Evolutionary conservation across 2,797 vertebrate genomes (phyloP).

Genomic region (Hemibagrus guttatus): DNA sequence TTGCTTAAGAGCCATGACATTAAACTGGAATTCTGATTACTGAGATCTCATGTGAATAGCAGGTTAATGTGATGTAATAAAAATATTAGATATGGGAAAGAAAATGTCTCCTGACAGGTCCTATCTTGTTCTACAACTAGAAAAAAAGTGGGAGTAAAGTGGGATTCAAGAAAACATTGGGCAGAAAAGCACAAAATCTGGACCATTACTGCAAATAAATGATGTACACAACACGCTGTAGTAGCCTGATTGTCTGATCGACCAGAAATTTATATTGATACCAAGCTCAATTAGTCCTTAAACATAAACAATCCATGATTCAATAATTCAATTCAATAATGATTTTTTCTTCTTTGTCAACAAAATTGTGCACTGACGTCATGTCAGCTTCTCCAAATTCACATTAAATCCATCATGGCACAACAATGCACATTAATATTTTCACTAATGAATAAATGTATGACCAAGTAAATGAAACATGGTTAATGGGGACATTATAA

Average conservation of each 20-base stretch:
- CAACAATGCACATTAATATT: neutral
- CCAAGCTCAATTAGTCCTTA: too few relatives aligned
- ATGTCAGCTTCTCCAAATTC: too few relatives aligned
- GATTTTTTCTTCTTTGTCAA: neutral
- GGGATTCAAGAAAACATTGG: neutral
- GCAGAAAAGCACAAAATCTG: neutral
- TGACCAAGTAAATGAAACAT: neutral
- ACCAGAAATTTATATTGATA: neutral
- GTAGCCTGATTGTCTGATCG: neutral
- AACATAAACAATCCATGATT: too few relatives aligned
- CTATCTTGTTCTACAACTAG: neutral
- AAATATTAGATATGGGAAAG: neutral
- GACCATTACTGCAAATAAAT: neutral
- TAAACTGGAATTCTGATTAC: neutral
- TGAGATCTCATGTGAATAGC: neutral
- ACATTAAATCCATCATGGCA: neutral
- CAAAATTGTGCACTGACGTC: neutral
- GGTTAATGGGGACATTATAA: neutral
- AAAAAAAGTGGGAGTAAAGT: neutral
- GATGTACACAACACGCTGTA: neutral
- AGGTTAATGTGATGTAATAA: neutral
- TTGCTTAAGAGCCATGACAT: neutral
- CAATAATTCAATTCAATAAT: too few relatives aligned
- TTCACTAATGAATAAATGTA: neutral
- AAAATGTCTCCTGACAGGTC: neutral